These are phyloP conservation scores for Brachypalpus laphriformis DNA, from an alignment of 2,888 invertebrate species.

Conservation along the genomic window DNA sequence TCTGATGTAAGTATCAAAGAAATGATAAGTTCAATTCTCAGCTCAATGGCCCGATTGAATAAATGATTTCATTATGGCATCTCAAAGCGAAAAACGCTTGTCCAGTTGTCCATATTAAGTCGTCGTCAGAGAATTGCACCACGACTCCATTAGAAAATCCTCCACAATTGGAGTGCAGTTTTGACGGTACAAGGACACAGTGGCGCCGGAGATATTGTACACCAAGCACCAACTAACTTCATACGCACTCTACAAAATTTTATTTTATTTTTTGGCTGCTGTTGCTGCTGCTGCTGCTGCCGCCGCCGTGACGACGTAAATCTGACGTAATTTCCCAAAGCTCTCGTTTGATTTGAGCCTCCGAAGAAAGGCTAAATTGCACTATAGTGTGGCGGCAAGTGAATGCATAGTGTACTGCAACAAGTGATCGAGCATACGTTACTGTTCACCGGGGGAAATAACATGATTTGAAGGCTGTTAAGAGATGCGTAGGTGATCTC, in stretches of 20 bases:
- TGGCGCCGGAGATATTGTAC: constrained; percentile 62
- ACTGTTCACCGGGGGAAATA: constrained; percentile 13
- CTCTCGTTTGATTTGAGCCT: constrained; percentile 45
- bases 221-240: constrained; percentile 27
- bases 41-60: constrained; percentile 52
- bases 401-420: constrained; percentile 15
- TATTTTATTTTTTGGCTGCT: constrained; percentile 3
- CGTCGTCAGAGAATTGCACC: constrained; percentile 68
- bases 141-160: constrained; percentile 71
- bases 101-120: constrained; percentile 72
- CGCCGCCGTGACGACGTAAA: constrained; percentile 41
- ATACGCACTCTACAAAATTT: constrained; percentile 34
- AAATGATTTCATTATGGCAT: constrained; percentile 68
- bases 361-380: constrained; percentile 36
- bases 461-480: constrained; percentile 28
- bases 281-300: background rate
- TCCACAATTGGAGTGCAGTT: constrained; percentile 73
- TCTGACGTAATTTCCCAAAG: constrained; percentile 64
- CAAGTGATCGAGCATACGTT: constrained; percentile 40
- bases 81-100: constrained; percentile 57
- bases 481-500: constrained; percentile 65
- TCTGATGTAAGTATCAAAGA: constrained; percentile 40
- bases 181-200: constrained; percentile 72
- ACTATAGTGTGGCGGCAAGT: constrained; percentile 41
- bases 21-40: constrained; percentile 57